Base-by-base conservation (phyloP, 2,113 vertebrate genomes). In the Mohoua ochrocephala region DNA sequence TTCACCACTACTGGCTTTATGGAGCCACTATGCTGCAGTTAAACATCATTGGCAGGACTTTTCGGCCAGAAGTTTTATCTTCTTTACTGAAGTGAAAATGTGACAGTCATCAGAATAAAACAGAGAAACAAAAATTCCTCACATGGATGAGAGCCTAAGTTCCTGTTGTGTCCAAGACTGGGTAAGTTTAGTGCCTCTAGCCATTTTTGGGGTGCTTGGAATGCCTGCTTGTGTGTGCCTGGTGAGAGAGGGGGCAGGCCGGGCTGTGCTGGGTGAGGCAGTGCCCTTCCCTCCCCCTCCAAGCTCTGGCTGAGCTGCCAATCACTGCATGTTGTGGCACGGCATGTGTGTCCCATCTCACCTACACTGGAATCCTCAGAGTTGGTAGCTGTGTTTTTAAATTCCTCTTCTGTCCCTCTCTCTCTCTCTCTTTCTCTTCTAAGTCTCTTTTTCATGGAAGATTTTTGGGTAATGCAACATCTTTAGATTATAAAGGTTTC, bases 221-320 rank as follows among this genome's bases (percentile, higher is more conserved):
- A 35, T 60, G 22, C 26, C 31, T 31, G 21, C 17, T 44, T 0
- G 0, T 52, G 17, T 59, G 26, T 23, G 2, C 30, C 9, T 44
- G 37, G 31, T 68, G 61, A 31, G 52, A 57, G 16, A 24, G 31
- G 35, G 11, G 44, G 21, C 20, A 41, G 35, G 19, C 24, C 5
- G 13, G 30, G 35, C 27, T 6, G 1, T 35, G 24, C 42, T 76
- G 70, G 44, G 8, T 42, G 37, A 85, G 26, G 52, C 24, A 84
- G 47, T 0, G 0, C 22, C 39, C 69, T 84, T 22, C 41, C 28
- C 33, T 15, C 5, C 9, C 3, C 12, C 13, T 7, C 20, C 39
- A 64, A 31, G 7, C 41, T 30, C 21, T 44, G 30, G 30, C 28
- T 42, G 20, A 33, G 41, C 41, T 44, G 30, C 61, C 63, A 45